Conservation (phyloP, 2,888 invertebrate genomes). For the Drosophila phalerata region DNA sequence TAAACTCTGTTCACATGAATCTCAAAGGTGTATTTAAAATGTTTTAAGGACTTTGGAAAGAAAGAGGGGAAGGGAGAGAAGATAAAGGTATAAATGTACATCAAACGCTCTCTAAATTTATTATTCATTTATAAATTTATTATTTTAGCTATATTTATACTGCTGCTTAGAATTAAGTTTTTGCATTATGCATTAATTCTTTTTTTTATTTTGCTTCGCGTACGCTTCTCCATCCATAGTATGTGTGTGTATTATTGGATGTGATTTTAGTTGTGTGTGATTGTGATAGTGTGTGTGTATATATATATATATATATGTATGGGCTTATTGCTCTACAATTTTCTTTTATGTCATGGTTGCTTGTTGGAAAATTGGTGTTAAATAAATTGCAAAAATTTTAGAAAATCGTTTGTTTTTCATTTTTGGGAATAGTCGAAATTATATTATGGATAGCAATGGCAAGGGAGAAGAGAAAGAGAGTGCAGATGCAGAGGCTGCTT, state of each 20-base stretch:
- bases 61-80: background rate
- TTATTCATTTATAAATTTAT: slow-evolving; percentile 81
- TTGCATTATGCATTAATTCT: slow-evolving; percentile 68
- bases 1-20: slow-evolving; percentile 50
- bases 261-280: background rate
- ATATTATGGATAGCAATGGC: slow-evolving; percentile 52
- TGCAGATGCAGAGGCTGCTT: slow-evolving; percentile 22
- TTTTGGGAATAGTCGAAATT: slow-evolving; percentile 61
- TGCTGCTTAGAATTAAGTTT: slow-evolving; percentile 68
- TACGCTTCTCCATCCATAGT: slow-evolving; percentile 49
- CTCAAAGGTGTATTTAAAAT: slow-evolving; percentile 32
- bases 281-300: background rate
- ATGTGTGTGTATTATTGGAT: slow-evolving; percentile 26
- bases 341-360: slow-evolving; percentile 29
- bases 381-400: slow-evolving; percentile 38
- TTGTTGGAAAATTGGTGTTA: slow-evolving; percentile 13
- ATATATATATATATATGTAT: background rate
- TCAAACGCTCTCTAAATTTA: slow-evolving; percentile 72
- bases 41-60: slow-evolving; percentile 5
- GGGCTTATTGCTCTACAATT: slow-evolving; percentile 66
- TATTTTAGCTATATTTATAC: slow-evolving; percentile 78
- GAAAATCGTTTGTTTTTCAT: slow-evolving; percentile 2
- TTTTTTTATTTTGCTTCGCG: slow-evolving; percentile 55
- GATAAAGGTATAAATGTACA: slow-evolving; percentile 70
- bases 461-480: slow-evolving; percentile 23